A percentile compares a stretch with the other conserved stretches of the same genome.
Evolutionary conservation across 2,888 invertebrate species (phyloP).

Genomic region (Drosophila macrospina): DNA sequence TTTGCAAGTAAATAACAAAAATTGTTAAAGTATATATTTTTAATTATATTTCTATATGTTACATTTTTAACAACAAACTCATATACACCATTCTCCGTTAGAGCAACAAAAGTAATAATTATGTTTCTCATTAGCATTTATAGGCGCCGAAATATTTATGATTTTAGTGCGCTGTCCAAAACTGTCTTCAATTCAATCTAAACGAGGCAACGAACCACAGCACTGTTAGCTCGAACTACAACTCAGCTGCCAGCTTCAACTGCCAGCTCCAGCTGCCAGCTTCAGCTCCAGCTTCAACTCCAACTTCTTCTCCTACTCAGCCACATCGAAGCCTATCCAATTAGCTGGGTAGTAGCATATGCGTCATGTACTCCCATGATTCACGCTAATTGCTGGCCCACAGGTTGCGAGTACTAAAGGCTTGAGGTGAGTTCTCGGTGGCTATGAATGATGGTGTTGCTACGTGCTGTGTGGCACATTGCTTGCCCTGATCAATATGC

Average conservation of each 20-base stretch:
- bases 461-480: conserved; percentile 56
- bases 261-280: background rate
- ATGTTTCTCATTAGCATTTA: conserved; percentile 72
- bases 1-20: too few species aligned
- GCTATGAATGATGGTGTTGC: conserved; percentile 65
- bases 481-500: conserved; percentile 70
- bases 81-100: rapidly evolving
- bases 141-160: conserved; percentile 63
- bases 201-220: conserved; percentile 1
- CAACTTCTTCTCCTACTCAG: background rate
- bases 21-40: too few species aligned
- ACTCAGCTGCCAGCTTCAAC: background rate
- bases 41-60: background rate
- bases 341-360: conserved; percentile 44
- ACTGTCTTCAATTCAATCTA: conserved; percentile 36
- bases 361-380: conserved; percentile 33
- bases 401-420: conserved; percentile 2
- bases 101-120: conserved; percentile 46
- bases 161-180: conserved; percentile 46
- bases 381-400: conserved; percentile 56
- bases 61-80: background rate
- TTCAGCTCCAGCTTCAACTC: background rate
- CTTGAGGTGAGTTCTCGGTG: conserved; percentile 26
- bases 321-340: conserved; percentile 25
- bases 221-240: background rate